phyloP scores from a whole-genome alignment of 2,113 vertebrate genomes.

The Anoplopoma fimbria region DNA sequence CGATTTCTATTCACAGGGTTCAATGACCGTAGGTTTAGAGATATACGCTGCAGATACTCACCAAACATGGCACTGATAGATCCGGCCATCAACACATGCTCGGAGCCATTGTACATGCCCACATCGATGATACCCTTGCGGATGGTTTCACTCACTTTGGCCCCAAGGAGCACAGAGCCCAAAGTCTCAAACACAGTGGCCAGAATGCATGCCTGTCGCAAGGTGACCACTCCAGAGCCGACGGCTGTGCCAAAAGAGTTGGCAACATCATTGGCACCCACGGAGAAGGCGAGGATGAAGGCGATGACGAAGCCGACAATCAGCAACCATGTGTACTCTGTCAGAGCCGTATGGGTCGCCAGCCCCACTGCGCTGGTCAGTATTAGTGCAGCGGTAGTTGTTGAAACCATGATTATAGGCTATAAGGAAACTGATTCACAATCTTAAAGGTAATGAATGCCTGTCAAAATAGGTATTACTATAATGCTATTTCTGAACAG shows the following conservation, averaged over 20 bases:
- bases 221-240: constrained; percentile 95
- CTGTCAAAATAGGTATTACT: constrained; percentile 48
- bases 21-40: neutral
- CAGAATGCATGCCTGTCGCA: constrained; percentile 92
- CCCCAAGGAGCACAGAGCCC: constrained; percentile 94
- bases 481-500: constrained; percentile 61
- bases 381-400: constrained; percentile 67
- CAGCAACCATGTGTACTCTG: constrained; percentile 88
- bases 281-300: constrained; percentile 95
- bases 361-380: constrained; percentile 42
- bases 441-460: constrained; percentile 81
- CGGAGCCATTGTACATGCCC: constrained; percentile 85
- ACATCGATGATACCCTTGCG: constrained; percentile 94
- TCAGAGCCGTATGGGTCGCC: neutral
- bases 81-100: constrained; percentile 89
- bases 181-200: constrained; percentile 95
- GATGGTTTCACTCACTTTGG: constrained; percentile 98
- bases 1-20: neutral
- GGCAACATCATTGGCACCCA: constrained; percentile 97
- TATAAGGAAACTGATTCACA: constrained; percentile 68
- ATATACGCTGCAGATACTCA: constrained; percentile 80
- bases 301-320: constrained; percentile 94
- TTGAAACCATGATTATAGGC: constrained; percentile 77
- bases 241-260: constrained; percentile 98
- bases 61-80: constrained; percentile 93